These are phyloP conservation scores for Pterocles orientalis DNA, from an alignment of 2,113 vertebrate species.

Conservation along the genomic window DNA sequence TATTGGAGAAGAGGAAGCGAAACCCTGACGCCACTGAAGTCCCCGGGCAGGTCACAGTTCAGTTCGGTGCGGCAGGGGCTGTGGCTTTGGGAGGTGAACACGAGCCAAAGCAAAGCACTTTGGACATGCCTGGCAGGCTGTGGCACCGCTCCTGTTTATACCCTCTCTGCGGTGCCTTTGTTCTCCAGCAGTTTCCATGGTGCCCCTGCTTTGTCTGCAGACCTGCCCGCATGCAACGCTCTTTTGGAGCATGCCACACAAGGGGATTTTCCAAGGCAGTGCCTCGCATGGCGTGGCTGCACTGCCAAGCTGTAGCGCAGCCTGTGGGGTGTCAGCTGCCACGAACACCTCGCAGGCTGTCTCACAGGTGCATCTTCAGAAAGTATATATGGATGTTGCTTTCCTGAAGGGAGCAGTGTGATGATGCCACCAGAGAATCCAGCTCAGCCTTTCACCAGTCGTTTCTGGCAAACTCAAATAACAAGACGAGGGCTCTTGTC, in stretches of 20 bases:
- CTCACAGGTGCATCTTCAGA: not conserved
- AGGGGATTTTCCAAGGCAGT: not conserved
- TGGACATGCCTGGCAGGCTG: not conserved
- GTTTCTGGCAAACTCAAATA: accelerated
- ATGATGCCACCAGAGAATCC: not conserved
- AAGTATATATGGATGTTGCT: accelerated
- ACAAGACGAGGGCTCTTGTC: not conserved
- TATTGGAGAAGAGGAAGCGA: not conserved
- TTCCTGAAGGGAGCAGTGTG: accelerated
- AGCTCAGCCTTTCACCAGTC: not conserved
- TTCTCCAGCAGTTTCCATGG: slow-evolving; percentile 50
- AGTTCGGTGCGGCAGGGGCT: accelerated
- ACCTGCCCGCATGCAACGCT: not conserved
- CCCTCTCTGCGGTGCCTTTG: not conserved
- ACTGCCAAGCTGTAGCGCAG: not conserved
- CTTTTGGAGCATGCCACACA: not conserved
- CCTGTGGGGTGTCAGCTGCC: not conserved
- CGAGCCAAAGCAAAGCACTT: not conserved
- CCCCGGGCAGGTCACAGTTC: not conserved
- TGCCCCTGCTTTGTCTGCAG: not conserved
- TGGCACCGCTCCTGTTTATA: not conserved
- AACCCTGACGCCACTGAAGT: not conserved
- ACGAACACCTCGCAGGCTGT: not conserved
- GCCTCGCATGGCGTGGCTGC: not conserved
- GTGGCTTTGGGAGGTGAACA: accelerated